These are phyloP conservation scores for Tipula unca DNA, from an alignment of 2,888 invertebrate genomes.

Conservation along the genomic window DNA sequence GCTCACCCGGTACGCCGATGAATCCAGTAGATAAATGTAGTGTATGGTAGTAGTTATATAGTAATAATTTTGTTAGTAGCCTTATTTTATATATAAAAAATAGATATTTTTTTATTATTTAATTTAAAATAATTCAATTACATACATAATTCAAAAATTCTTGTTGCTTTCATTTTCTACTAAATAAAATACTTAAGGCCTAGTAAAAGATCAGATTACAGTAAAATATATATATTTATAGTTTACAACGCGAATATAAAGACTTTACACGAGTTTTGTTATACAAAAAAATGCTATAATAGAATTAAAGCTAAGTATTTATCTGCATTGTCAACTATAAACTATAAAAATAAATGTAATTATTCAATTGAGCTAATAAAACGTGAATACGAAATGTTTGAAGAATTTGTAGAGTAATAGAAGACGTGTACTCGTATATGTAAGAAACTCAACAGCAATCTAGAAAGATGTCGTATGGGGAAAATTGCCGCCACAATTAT, in stretches of 20 bases:
- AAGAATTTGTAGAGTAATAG: neutral
- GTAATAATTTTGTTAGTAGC: neutral
- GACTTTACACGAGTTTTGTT: neutral
- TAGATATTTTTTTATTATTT: neutral
- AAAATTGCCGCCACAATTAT: neutral
- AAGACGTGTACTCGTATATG: neutral
- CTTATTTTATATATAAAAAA: neutral
- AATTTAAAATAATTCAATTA: conserved; percentile 4
- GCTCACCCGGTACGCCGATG: conserved; percentile 66
- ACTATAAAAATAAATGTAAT: neutral
- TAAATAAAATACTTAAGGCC: neutral
- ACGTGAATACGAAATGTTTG: neutral
- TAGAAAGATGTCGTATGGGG: neutral
- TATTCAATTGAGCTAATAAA: neutral
- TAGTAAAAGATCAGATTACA: neutral
- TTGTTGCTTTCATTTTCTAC: neutral
- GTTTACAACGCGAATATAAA: neutral
- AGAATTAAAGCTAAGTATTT: too few species aligned
- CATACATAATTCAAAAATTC: neutral
- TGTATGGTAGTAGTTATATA: conserved; percentile 51
- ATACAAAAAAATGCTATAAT: neutral
- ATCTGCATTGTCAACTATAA: neutral
- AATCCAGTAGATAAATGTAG: conserved; percentile 69
- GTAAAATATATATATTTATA: neutral
- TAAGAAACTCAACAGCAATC: neutral